phyloP scores from a whole-genome alignment of 2,113 vertebrate genomes.

The Lipophrys pholis region DNA sequence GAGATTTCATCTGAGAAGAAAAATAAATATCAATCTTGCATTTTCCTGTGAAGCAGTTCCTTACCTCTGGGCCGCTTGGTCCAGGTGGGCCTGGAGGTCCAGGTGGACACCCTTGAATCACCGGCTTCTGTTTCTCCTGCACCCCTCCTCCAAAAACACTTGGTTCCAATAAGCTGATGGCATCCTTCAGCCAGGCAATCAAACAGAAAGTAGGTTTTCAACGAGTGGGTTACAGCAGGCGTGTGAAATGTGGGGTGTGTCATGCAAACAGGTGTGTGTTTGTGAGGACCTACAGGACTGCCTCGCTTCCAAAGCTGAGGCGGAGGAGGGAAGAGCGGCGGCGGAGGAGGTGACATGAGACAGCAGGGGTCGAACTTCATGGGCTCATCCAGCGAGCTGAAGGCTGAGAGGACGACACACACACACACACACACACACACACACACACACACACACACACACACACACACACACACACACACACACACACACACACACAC shows the following conservation, averaged over 20 bases:
- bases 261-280: background rate
- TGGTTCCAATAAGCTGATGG: constrained; percentile 19
- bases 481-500: no score
- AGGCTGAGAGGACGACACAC: constrained; percentile 71
- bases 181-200: constrained; percentile 42
- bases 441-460: no score
- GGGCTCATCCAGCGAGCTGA: constrained; percentile 84
- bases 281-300: constrained; percentile 81
- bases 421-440: background rate
- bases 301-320: constrained; percentile 81
- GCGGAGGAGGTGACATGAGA: constrained; percentile 87
- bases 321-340: constrained; percentile 90
- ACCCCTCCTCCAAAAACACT: constrained; percentile 21
- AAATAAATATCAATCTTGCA: background rate
- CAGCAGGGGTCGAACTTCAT: constrained; percentile 83
- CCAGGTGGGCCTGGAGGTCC: constrained; percentile 80
- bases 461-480: no score
- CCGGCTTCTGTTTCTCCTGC: constrained; percentile 37
- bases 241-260: background rate
- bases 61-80: constrained; percentile 87
- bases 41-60: constrained; percentile 21
- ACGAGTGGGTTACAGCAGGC: background rate
- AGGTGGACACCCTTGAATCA: constrained; percentile 68
- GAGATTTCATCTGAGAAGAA: no score
- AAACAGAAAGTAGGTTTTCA: background rate